phyloP scores from a whole-genome alignment of 2,888 invertebrate species.

The Chalcis sispes region DNA sequence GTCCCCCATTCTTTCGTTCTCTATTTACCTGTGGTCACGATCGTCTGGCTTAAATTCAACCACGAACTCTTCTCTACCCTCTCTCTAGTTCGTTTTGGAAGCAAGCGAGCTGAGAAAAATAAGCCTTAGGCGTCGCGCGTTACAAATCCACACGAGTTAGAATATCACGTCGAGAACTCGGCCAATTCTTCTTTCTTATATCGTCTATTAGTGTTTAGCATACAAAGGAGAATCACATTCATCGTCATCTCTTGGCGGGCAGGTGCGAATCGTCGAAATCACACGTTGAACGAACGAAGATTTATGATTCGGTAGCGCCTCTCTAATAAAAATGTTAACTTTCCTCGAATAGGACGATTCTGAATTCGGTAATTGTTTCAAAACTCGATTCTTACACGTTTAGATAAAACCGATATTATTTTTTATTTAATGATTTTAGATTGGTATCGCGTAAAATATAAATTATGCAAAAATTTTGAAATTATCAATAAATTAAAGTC shows the following conservation, averaged over 20 bases:
- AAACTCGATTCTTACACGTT: too few relatives aligned
- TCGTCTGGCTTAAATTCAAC: too few relatives aligned
- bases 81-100: not conserved
- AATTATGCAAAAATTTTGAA: too few relatives aligned
- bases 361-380: too few relatives aligned
- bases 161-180: not conserved
- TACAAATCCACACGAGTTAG: not conserved
- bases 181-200: constrained; percentile 20
- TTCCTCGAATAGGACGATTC: too few relatives aligned
- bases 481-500: too few relatives aligned
- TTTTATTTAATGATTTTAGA: too few relatives aligned
- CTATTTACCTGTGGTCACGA: not conserved
- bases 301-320: constrained; percentile 27
- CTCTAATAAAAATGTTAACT: constrained; percentile 28
- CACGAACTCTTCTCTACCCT: too few relatives aligned
- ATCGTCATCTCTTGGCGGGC: constrained; percentile 3
- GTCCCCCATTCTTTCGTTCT: not conserved
- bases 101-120: not conserved
- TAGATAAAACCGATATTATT: too few relatives aligned
- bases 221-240: constrained; percentile 35
- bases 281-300: constrained; percentile 29
- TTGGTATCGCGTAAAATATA: too few relatives aligned
- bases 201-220: constrained; percentile 34
- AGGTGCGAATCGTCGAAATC: constrained; percentile 29
- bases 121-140: not conserved